Evolutionary conservation across 2,113 vertebrate species (phyloP).

Genomic region (Cyphomyrus discorhynchus): DNA sequence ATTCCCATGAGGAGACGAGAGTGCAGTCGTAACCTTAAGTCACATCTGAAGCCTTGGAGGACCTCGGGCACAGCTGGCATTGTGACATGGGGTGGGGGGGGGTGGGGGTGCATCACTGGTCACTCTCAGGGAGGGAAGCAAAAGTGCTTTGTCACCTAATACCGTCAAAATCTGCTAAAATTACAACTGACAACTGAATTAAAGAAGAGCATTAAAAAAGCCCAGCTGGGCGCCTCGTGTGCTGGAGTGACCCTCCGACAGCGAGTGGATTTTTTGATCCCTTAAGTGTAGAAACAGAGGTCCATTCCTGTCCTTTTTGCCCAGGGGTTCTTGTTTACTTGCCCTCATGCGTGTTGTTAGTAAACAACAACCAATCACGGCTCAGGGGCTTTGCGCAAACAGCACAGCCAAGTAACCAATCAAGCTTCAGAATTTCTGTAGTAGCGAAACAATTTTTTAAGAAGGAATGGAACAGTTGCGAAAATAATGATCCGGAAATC

Average conservation of each 20-base stretch:
- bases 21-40: conserved; percentile 4
- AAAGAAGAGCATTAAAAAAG: not conserved
- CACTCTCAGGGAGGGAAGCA: not conserved
- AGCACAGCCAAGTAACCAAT: not conserved
- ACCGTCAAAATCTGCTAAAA: not conserved
- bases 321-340: not conserved
- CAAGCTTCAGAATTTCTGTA: not conserved
- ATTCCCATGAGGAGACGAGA: not conserved
- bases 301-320: not conserved
- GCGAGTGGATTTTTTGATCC: not conserved
- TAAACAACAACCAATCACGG: not conserved
- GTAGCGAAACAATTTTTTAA: not conserved
- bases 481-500: conserved; percentile 2
- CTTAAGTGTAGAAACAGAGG: not conserved
- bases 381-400: not conserved
- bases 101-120: not conserved
- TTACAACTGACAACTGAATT: not conserved
- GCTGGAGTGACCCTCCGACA: not conserved
- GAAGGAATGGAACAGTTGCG: not conserved
- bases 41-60: not conserved
- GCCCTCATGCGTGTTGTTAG: not conserved
- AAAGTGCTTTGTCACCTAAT: not conserved
- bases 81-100: not conserved
- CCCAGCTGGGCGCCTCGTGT: conserved; percentile 7
- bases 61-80: not conserved